These are phyloP conservation scores for Perca schrenkii DNA, from an alignment of 2,113 vertebrate species.

Conservation along the genomic window DNA sequence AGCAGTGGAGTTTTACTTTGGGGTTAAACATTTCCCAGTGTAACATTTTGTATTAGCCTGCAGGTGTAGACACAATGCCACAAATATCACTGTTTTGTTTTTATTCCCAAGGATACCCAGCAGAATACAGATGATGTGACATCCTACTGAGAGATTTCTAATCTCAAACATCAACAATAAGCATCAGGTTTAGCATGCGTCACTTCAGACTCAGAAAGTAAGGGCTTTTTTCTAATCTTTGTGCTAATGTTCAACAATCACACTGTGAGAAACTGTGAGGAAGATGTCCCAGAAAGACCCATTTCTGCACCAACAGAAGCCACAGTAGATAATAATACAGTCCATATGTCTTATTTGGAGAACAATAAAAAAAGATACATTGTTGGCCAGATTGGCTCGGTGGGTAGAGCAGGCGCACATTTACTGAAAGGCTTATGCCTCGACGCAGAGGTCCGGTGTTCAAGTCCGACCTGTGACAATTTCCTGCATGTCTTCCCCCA, in stretches of 20 bases:
- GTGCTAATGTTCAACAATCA: neutral
- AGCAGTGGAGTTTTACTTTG: neutral
- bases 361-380: neutral
- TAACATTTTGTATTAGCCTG: constrained; percentile 23
- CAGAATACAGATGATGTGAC: neutral
- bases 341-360: neutral
- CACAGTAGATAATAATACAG: neutral
- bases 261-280: neutral
- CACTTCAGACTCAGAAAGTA: neutral
- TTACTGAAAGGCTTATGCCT: no score
- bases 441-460: no score
- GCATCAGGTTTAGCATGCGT: constrained; percentile 4
- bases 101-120: neutral
- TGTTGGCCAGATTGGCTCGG: no score
- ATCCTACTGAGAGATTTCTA: neutral
- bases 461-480: no score
- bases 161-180: constrained; percentile 18
- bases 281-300: neutral
- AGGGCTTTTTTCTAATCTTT: neutral
- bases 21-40: constrained; percentile 11
- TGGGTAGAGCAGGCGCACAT: no score
- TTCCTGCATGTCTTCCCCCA: no score
- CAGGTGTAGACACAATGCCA: constrained; percentile 10
- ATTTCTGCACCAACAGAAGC: neutral
- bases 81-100: neutral